Conservation (phyloP, 2,797 vertebrate species). For the Tapera naevia region DNA sequence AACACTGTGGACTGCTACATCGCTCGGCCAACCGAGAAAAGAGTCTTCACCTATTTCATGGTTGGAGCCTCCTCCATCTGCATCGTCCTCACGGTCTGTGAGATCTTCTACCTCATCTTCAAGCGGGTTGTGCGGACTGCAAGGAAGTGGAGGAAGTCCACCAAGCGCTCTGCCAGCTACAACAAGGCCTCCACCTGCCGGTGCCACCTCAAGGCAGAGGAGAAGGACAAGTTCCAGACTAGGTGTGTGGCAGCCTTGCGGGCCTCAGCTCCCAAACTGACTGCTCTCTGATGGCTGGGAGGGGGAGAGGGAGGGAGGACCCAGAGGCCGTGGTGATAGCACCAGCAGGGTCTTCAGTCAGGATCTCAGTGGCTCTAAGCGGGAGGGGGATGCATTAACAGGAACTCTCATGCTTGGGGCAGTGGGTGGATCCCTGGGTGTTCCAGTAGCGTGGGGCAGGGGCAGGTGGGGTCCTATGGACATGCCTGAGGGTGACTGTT, state of each 20-base stretch:
- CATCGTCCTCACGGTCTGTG: slow-evolving; percentile 92
- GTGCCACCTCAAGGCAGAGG: slow-evolving; percentile 70
- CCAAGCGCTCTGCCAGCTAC: slow-evolving; percentile 62
- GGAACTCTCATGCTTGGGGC: not conserved
- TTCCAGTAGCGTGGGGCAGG: fast-evolving
- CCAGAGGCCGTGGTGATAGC: not conserved
- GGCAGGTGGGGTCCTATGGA: not conserved
- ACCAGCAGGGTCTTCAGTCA: not conserved
- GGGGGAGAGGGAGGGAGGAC: not conserved
- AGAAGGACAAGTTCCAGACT: slow-evolving; percentile 59
- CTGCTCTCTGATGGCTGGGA: slow-evolving; percentile 51
- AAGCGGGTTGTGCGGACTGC: slow-evolving; percentile 74
- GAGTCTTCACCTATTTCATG: slow-evolving; percentile 98
- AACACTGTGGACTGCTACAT: slow-evolving; percentile 96
- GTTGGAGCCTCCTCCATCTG: slow-evolving; percentile 93
- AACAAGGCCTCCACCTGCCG: slow-evolving; percentile 79
- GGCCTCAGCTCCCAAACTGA: slow-evolving; percentile 83
- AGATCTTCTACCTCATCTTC: slow-evolving; percentile 92
- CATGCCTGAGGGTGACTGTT: slow-evolving; percentile 29
- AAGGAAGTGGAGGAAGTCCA: slow-evolving; percentile 73
- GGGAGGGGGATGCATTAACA: not conserved
- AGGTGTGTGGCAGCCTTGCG: slow-evolving; percentile 61
- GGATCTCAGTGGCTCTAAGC: not conserved
- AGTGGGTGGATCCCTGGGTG: fast-evolving
- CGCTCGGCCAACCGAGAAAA: slow-evolving; percentile 95